A percentile compares a stretch with the other conserved stretches of the same genome.
Conservation (phyloP, 2,888 invertebrate species). For the Noctua comes region DNA sequence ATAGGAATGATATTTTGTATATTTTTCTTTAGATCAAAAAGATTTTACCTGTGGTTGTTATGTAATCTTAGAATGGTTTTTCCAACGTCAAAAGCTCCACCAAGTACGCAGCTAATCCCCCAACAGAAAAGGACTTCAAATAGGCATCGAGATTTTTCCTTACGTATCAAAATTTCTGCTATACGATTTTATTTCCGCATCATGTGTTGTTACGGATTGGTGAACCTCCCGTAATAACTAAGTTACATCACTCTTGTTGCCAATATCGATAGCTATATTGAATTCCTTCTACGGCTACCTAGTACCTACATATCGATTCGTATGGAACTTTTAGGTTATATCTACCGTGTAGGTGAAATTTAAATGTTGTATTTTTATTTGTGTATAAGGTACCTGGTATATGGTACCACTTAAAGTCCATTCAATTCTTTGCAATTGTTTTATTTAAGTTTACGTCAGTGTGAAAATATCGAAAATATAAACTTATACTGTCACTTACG, state of each 20-base stretch:
- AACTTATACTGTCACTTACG: no score
- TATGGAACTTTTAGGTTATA: neutral
- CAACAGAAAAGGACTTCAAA: constrained; percentile 33
- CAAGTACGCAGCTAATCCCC: constrained; percentile 23
- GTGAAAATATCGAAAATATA: neutral
- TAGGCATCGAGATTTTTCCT: constrained; percentile 65
- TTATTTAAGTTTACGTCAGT: neutral
- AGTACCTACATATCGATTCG: constrained; percentile 31
- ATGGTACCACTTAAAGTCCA: neutral
- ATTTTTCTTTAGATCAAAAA: neutral
- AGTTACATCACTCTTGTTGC: constrained; percentile 71
- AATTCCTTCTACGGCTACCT: constrained; percentile 61
- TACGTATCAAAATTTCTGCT: constrained; percentile 71
- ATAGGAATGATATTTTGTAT: neutral
- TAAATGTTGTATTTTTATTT: neutral
- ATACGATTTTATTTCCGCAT: constrained; percentile 74
- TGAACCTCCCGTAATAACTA: constrained; percentile 69
- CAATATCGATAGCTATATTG: constrained; percentile 71
- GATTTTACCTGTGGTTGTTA: neutral
- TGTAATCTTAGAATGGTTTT: neutral
- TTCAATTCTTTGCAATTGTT: neutral
- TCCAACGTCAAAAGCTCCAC: neutral
- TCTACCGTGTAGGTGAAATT: neutral
- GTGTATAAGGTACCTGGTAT: neutral
- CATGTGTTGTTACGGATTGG: constrained; percentile 69